Percentiles rank a stretch among this genome's conserved stretches.
Conservation (phyloP, 1,140 invertebrate species). For the Colletes gigas region DNA sequence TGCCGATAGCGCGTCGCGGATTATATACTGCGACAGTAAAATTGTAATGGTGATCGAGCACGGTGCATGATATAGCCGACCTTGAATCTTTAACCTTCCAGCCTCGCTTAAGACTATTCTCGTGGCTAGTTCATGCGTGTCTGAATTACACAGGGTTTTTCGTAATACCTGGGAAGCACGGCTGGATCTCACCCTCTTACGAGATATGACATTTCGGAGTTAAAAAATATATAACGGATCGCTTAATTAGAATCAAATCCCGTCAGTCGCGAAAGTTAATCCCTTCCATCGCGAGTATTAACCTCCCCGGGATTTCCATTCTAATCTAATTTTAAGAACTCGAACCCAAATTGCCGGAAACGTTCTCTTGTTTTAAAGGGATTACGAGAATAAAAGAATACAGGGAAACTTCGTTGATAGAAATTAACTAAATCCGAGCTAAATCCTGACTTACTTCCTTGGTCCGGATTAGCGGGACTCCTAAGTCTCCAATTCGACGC, state of each 20-base stretch:
- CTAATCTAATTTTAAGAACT: too few relatives aligned
- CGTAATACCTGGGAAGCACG: not conserved
- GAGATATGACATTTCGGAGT: too few relatives aligned
- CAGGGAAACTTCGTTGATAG: too few relatives aligned
- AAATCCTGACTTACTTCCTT: not conserved
- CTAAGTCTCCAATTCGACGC: not conserved
- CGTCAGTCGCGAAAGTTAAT: too few relatives aligned
- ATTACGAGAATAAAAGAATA: too few relatives aligned
- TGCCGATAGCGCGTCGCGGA: not conserved
- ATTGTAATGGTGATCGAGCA: slow-evolving; percentile 31
- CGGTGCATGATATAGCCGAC: slow-evolving; percentile 23
- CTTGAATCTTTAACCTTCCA: slow-evolving; percentile 55
- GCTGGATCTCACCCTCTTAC: not conserved
- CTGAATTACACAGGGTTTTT: not conserved
- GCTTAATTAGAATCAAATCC: too few relatives aligned
- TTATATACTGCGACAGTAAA: slow-evolving; percentile 24
- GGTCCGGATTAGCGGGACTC: not conserved
- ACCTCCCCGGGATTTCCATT: too few relatives aligned
- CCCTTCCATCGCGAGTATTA: too few relatives aligned
- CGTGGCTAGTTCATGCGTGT: slow-evolving; percentile 28
- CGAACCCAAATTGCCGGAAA: too few relatives aligned
- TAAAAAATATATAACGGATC: too few relatives aligned
- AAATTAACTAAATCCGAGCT: too few relatives aligned
- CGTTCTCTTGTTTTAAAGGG: too few relatives aligned
- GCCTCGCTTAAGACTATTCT: slow-evolving; percentile 38